These are phyloP conservation scores for Rhizomys pruinosus DNA, from an alignment of 2,113 vertebrate species.

Conservation along the genomic window DNA sequence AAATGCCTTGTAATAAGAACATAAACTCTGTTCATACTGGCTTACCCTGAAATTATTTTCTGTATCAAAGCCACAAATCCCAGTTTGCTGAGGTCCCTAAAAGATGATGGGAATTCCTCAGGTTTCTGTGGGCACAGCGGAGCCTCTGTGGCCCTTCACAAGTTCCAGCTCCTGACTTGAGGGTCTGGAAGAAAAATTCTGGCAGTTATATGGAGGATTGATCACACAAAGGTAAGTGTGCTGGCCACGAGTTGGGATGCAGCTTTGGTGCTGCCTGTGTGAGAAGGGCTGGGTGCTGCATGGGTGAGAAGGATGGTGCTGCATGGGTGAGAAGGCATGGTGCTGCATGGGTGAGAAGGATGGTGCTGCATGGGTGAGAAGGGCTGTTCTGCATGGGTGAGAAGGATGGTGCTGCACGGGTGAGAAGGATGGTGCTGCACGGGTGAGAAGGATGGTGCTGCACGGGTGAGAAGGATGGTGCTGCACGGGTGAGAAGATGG, in stretches of 20 bases:
- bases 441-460: too few relatives aligned
- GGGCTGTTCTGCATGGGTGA: too few relatives aligned
- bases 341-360: too few relatives aligned
- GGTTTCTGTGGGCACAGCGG: background rate
- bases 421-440: too few relatives aligned
- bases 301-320: too few relatives aligned
- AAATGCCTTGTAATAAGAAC: background rate
- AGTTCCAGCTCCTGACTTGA: background rate
- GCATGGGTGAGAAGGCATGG: too few relatives aligned
- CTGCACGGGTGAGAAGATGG: too few relatives aligned
- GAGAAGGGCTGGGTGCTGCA: background rate
- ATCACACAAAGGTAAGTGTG: background rate
- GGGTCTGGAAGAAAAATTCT: background rate
- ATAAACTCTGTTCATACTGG: background rate
- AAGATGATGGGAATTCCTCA: background rate
- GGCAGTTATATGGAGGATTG: background rate
- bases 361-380: too few relatives aligned
- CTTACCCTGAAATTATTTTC: background rate
- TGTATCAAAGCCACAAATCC: background rate
- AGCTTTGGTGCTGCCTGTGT: background rate
- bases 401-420: too few relatives aligned
- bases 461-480: too few relatives aligned
- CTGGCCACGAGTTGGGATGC: too few relatives aligned
- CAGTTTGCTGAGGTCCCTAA: background rate
- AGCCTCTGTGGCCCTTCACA: background rate